Conservation (phyloP, 2,797 vertebrate species). For the Anniella stebbinsi region DNA sequence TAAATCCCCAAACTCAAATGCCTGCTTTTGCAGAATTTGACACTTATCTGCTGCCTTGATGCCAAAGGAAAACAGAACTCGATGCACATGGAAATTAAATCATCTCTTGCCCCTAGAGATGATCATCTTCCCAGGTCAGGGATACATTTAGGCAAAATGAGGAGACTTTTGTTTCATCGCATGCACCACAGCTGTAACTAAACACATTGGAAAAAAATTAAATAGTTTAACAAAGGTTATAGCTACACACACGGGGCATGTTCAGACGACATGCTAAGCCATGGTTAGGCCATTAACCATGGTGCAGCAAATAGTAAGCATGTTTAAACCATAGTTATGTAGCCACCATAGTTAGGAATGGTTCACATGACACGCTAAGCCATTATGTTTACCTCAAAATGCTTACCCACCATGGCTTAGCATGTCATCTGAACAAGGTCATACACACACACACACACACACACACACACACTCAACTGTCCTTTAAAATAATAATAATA, state of each 20-base stretch:
- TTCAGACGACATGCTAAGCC: no score
- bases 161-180: conserved; percentile 71
- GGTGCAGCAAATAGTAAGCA: no score
- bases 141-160: conserved; percentile 63
- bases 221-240: conserved; percentile 30
- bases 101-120: conserved; percentile 69
- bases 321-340: no score
- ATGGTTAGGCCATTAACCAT: no score
- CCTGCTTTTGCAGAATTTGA: conserved; percentile 76
- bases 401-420: no score
- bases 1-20: conserved; percentile 69
- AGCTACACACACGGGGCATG: background rate
- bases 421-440: no score
- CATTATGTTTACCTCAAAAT: no score
- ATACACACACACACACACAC: background rate
- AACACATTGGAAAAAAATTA: conserved; percentile 39
- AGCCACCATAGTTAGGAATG: no score
- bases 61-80: conserved; percentile 68
- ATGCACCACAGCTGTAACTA: conserved; percentile 49
- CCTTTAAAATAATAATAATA: conserved; percentile 32
- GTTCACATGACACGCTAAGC: no score
- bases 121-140: conserved; percentile 71
- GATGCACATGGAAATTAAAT: conserved; percentile 80
- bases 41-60: conserved; percentile 72
- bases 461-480: conserved; percentile 11